Conservation (phyloP, 2,888 invertebrate species). For the Hymenopus coronatus region DNA sequence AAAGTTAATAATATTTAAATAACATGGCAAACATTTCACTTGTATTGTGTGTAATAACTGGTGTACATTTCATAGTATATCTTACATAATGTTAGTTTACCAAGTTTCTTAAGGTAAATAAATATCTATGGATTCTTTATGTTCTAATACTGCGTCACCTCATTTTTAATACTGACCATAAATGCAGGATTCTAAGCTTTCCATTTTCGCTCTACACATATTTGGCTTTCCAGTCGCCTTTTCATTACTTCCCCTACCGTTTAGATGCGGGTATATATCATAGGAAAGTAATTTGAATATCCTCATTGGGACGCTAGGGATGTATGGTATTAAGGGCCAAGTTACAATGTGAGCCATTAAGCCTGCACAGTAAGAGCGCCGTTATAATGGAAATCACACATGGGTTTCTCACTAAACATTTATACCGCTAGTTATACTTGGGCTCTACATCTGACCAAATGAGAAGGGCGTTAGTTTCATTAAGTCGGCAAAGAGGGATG, state of each 20-base stretch:
- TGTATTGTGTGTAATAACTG: too few relatives aligned
- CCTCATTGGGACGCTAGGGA: not conserved
- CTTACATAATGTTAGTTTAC: too few relatives aligned
- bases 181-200: not conserved
- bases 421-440: not conserved
- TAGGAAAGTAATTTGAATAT: not conserved
- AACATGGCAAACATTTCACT: too few relatives aligned
- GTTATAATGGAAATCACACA: not conserved
- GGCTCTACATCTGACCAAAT: not conserved
- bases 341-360: not conserved
- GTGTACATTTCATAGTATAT: too few relatives aligned
- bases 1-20: too few relatives aligned
- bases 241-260: not conserved
- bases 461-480: not conserved
- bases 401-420: not conserved
- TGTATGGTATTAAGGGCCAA: not conserved
- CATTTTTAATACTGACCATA: not conserved
- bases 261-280: not conserved
- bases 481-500: not conserved
- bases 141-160: not conserved
- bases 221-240: not conserved
- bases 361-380: not conserved
- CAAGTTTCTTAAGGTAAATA: too few relatives aligned
- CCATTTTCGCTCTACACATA: not conserved
- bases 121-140: not conserved